Conservation (phyloP, 30 jellyfish, hydroid and myxozoan species). For the Catostylus mosaicus region DNA sequence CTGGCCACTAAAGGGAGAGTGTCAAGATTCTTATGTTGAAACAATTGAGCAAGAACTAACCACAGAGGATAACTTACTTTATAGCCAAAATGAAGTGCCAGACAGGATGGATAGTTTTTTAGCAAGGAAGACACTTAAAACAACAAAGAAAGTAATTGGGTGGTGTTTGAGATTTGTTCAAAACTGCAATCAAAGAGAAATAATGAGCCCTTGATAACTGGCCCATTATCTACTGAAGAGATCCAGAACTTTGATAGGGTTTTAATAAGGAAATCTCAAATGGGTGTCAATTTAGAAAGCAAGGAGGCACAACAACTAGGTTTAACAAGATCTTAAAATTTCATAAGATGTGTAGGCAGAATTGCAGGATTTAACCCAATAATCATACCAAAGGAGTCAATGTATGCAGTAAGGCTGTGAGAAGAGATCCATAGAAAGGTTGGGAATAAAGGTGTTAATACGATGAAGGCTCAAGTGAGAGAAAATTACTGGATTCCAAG, state of each 20-base stretch:
- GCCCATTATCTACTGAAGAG: conserved; percentile 16
- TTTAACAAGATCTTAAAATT: not conserved
- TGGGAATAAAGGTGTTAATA: conserved; percentile 14
- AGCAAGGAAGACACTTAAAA: not conserved
- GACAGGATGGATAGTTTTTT: conserved; percentile 6
- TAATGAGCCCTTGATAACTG: not conserved
- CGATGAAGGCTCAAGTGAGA: not conserved
- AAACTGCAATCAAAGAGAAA: too few species aligned
- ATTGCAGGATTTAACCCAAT: not conserved
- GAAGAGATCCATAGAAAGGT: conserved; percentile 1
- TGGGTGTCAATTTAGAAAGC: conserved; percentile 4
- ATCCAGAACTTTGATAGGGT: too few species aligned
- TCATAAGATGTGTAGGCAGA: conserved; percentile 32
- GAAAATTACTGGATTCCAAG: conserved; percentile 35
- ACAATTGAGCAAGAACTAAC: not conserved
- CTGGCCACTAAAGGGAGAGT: not conserved
- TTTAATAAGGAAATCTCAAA: not conserved
- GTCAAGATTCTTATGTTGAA: not conserved
- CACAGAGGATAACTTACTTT: not conserved
- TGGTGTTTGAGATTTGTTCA: too few species aligned
- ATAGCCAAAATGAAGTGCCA: not conserved
- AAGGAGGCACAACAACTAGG: conserved; percentile 43
- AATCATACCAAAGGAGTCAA: conserved; percentile 1
- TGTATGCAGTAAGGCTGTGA: not conserved
- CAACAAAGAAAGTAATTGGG: too few species aligned